Evolutionary conservation across 2,113 vertebrate species (phyloP).

Genomic region (Edolisoma coerulescens): DNA sequence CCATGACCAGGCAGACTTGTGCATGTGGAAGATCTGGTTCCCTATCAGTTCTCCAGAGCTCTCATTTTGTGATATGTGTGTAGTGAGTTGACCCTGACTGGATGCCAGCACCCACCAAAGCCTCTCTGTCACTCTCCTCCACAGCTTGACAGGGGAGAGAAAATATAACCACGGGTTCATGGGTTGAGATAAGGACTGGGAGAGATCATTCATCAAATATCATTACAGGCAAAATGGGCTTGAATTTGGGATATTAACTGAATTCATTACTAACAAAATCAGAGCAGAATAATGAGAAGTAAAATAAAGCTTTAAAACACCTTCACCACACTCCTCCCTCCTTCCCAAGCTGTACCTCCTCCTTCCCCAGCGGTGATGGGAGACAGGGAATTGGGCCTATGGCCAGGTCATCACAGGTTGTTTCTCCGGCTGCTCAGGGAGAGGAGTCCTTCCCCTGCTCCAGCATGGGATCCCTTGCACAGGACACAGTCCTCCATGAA

Average conservation of each 20-base stretch:
- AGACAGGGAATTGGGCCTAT: not conserved
- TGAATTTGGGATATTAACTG: rapidly evolving
- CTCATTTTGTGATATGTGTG: not conserved
- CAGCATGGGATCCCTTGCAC: not conserved
- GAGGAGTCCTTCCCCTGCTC: not conserved
- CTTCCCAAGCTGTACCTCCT: not conserved
- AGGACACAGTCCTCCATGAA: not conserved
- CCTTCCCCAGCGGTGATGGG: rapidly evolving
- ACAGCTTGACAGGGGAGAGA: not conserved
- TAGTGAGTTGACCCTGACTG: not conserved
- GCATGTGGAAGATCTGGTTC: not conserved
- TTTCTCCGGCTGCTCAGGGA: not conserved
- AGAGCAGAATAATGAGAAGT: not conserved
- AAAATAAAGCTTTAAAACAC: not conserved
- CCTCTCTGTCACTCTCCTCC: not conserved
- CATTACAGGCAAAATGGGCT: not conserved
- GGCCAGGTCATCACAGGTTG: not conserved
- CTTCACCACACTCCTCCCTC: not conserved
- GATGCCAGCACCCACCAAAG: not conserved
- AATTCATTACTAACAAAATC: not conserved
- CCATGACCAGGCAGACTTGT: not conserved
- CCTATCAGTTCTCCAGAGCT: not conserved
- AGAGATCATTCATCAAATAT: not conserved
- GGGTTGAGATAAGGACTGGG: not conserved
- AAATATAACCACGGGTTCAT: not conserved